phyloP scores from a whole-genome alignment of 2,888 invertebrate species.

The Clivina fossor region DNA sequence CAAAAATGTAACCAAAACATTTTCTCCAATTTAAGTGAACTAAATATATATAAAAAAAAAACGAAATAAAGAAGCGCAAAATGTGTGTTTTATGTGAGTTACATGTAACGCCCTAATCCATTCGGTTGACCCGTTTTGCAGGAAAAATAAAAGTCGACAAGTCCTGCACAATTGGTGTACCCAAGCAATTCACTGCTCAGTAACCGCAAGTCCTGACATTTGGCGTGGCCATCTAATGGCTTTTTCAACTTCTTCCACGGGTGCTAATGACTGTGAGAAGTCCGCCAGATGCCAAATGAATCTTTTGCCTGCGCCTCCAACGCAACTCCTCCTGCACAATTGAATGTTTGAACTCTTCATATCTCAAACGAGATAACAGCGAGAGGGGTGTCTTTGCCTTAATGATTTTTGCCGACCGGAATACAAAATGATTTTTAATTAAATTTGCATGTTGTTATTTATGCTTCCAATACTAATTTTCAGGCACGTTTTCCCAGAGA shows the following conservation, averaged over 20 bases:
- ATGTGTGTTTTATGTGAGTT: too few relatives aligned
- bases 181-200: conserved; percentile 7
- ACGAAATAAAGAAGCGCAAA: too few relatives aligned
- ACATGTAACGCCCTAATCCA: too few relatives aligned
- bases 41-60: too few relatives aligned
- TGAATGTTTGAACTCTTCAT: conserved; percentile 23
- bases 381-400: background rate
- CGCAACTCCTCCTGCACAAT: background rate
- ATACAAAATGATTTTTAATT: conserved; percentile 26
- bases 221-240: conserved; percentile 30
- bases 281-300: conserved; percentile 24
- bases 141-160: too few relatives aligned
- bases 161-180: too few relatives aligned
- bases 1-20: too few relatives aligned
- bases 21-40: too few relatives aligned
- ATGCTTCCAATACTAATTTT: conserved; percentile 3
- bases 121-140: too few relatives aligned
- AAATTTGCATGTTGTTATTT: conserved; percentile 28
- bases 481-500: too few relatives aligned
- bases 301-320: background rate
- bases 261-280: conserved; percentile 32
- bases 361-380: conserved; percentile 15
- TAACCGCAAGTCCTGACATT: too few relatives aligned
- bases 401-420: conserved; percentile 21
- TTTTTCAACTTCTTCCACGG: conserved; percentile 31